These are phyloP conservation scores for Galeruca laticollis DNA, from an alignment of 2,888 invertebrate genomes.

Conservation along the genomic window DNA sequence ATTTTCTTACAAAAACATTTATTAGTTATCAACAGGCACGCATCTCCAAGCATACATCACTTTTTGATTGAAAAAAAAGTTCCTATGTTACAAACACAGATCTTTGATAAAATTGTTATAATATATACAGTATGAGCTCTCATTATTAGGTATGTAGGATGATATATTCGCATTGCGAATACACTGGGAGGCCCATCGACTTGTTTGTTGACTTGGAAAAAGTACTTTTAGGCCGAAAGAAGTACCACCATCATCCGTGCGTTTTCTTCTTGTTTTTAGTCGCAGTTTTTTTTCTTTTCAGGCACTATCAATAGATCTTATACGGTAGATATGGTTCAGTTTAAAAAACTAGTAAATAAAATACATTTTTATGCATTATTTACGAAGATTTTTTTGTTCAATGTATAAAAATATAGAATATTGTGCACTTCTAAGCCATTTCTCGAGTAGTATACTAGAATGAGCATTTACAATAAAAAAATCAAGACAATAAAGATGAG, in stretches of 20 bases:
- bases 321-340: conserved; percentile 66
- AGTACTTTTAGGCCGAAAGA: conserved; percentile 53
- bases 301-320: conserved; percentile 65
- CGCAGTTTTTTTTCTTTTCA: conserved; percentile 53
- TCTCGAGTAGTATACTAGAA: conserved; percentile 59
- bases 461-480: conserved; percentile 62
- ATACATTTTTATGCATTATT: conserved; percentile 65
- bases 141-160: conserved; percentile 52
- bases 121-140: conserved; percentile 65
- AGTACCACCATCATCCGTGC: conserved; percentile 52
- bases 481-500: conserved; percentile 52
- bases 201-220: conserved; percentile 40
- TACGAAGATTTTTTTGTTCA: conserved; percentile 64
- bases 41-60: conserved; percentile 62
- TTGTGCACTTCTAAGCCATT: conserved; percentile 67
- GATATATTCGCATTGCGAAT: conserved; percentile 53
- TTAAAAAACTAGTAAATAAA: conserved; percentile 67
- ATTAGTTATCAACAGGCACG: conserved; percentile 58
- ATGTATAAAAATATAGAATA: conserved; percentile 68
- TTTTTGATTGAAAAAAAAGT: conserved; percentile 60
- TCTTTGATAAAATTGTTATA: conserved; percentile 64
- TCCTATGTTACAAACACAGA: conserved; percentile 64
- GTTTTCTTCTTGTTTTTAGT: conserved; percentile 38
- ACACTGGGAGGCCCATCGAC: conserved; percentile 50
- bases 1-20: conserved; percentile 64